These are phyloP conservation scores for Monodelphis domestica DNA, from an alignment of 2,797 vertebrate genomes.

Conservation along the genomic window DNA sequence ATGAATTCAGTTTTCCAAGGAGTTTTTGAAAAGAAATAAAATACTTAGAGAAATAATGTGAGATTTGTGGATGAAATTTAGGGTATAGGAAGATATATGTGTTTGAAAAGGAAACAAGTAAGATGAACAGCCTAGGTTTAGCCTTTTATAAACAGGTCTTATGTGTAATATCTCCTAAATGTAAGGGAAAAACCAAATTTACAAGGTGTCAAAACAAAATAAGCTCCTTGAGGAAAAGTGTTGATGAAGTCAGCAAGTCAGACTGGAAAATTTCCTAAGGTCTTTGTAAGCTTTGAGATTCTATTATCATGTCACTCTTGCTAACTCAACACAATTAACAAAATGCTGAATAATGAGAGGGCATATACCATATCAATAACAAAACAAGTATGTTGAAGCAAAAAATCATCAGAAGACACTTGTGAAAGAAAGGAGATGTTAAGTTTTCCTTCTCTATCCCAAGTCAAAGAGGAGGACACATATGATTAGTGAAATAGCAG, in stretches of 20 bases:
- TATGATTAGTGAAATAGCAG: conserved; percentile 8
- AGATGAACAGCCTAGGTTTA: not conserved
- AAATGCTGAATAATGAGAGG: not conserved
- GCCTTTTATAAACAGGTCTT: fast-evolving
- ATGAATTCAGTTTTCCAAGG: not conserved
- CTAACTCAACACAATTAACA: not conserved
- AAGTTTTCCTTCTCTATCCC: not conserved
- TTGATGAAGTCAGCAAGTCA: not conserved
- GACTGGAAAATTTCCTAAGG: fast-evolving
- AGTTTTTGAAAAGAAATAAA: not conserved
- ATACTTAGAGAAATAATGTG: not conserved
- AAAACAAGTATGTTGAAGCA: not conserved
- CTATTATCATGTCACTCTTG: not conserved
- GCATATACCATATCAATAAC: not conserved
- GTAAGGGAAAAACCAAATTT: not conserved
- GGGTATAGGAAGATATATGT: not conserved
- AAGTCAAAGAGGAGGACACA: not conserved
- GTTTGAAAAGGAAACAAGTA: not conserved
- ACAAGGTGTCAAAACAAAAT: fast-evolving
- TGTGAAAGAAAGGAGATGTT: not conserved
- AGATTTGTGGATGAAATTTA: not conserved
- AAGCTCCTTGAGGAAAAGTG: not conserved
- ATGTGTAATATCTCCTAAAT: not conserved
- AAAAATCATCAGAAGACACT: not conserved
- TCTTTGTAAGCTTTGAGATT: not conserved